Percentiles rank a stretch among this genome's conserved stretches.
phyloP scores from a whole-genome alignment of 2,888 invertebrate genomes.

The Oscheius myriophilus region DNA sequence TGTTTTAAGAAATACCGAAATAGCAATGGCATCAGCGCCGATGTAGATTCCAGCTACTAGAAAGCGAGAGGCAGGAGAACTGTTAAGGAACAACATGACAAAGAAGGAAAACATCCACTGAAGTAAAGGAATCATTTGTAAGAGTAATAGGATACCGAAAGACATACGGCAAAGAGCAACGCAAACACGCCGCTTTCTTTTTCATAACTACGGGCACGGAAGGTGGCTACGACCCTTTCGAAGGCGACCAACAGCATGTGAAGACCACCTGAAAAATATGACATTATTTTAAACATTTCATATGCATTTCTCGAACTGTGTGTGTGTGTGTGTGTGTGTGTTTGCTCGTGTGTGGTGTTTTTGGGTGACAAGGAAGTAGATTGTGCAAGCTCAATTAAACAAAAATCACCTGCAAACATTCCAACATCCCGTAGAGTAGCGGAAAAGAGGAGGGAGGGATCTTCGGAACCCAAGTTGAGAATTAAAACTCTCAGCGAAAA shows the following conservation, averaged over 20 bases:
- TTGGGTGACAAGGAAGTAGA: too few species aligned
- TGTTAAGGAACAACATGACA: conserved; percentile 3
- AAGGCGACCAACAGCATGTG: conserved; percentile 28
- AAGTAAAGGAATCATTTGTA: neutral
- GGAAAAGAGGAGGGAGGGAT: neutral
- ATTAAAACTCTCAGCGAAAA: conserved; percentile 3
- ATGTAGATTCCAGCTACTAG: conserved; percentile 22
- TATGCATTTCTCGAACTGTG: too few species aligned
- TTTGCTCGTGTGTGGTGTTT: too few species aligned
- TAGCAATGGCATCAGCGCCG: conserved; percentile 15
- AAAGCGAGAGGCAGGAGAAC: conserved; percentile 11
- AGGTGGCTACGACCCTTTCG: conserved; percentile 29
- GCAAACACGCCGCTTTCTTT: conserved; percentile 4
- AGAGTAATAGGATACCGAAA: conserved; percentile 3
- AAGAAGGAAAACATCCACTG: conserved; percentile 26
- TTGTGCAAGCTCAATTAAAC: too few species aligned
- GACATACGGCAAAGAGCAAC: neutral
- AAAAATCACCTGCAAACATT: conserved; percentile 26
- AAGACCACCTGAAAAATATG: conserved; percentile 28
- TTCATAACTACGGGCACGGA: conserved; percentile 23
- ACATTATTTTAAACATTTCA: too few species aligned
- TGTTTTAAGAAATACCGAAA: conserved; percentile 21
- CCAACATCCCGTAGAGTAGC: conserved; percentile 16
- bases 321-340: too few species aligned
- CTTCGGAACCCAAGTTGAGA: neutral